Conservation (phyloP, 2,797 vertebrate species). For the Delichon dasypus region DNA sequence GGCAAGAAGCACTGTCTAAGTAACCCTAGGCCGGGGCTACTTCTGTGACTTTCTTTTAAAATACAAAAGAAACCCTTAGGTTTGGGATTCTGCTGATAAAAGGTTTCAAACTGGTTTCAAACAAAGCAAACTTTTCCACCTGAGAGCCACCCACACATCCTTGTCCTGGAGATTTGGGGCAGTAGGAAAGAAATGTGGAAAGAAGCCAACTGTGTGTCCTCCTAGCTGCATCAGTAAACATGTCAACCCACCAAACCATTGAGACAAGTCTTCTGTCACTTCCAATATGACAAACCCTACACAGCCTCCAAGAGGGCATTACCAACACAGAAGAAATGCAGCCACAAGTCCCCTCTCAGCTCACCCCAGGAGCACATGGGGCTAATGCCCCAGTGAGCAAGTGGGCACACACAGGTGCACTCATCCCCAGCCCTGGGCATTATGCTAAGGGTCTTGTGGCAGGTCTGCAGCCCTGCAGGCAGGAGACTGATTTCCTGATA, state of each 20-base stretch:
- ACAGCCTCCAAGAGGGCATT: not conserved
- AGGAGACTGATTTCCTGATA: not conserved
- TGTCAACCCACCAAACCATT: not conserved
- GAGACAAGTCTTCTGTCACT: not conserved
- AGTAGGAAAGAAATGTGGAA: not conserved
- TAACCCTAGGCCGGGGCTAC: not conserved
- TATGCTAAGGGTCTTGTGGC: not conserved
- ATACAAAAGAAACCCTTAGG: not conserved
- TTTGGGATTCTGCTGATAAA: not conserved
- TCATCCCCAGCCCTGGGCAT: not conserved
- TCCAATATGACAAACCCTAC: not conserved
- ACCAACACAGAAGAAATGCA: not conserved
- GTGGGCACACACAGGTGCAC: rapidly evolving
- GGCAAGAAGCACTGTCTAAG: not conserved
- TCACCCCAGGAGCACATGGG: not conserved
- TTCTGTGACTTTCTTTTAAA: not conserved
- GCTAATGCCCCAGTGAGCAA: not conserved
- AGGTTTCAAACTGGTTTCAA: not conserved
- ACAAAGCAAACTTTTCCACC: not conserved
- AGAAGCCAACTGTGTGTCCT: not conserved
- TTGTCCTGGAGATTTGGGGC: not conserved
- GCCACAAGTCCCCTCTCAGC: not conserved
- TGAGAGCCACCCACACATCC: rapidly evolving
- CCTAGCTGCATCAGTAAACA: not conserved
- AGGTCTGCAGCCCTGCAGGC: not conserved